A percentile compares a stretch with the other conserved stretches of the same genome.
phyloP scores from a whole-genome alignment of 2,113 vertebrate species.

The Percina caprodes region DNA sequence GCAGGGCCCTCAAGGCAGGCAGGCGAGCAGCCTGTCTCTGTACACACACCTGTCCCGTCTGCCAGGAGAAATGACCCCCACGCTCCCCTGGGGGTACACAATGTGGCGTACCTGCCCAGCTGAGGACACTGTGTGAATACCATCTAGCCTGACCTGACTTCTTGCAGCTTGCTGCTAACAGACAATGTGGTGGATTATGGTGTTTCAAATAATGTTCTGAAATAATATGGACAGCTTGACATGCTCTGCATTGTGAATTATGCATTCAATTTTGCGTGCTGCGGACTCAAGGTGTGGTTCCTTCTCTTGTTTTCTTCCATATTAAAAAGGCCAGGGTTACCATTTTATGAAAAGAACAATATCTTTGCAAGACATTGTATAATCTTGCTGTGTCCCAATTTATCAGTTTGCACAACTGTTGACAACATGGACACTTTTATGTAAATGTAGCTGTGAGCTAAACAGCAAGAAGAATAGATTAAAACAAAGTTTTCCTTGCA shows the following conservation, averaged over 20 bases:
- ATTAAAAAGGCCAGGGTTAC: neutral
- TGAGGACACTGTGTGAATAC: constrained; percentile 52
- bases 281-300: neutral
- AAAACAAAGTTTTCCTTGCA: constrained; percentile 29
- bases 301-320: neutral
- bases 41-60: constrained; percentile 72
- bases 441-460: constrained; percentile 23
- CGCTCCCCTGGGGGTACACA: constrained; percentile 42
- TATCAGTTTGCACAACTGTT: constrained; percentile 2
- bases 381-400: constrained; percentile 1
- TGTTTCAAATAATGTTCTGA: constrained; percentile 41
- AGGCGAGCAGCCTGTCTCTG: constrained; percentile 59
- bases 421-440: constrained; percentile 7
- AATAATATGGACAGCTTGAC: constrained; percentile 29
- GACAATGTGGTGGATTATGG: constrained; percentile 15
- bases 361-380: neutral
- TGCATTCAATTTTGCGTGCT: constrained; percentile 11
- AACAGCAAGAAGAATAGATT: neutral
- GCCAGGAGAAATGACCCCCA: constrained; percentile 65
- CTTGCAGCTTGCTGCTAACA: constrained; percentile 33
- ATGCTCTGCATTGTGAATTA: constrained; percentile 19
- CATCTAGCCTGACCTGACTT: constrained; percentile 34
- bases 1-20: constrained; percentile 55
- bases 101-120: constrained; percentile 31
- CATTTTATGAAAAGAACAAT: neutral